Percentiles rank a stretch among this genome's conserved stretches.
phyloP scores from a whole-genome alignment of 2,113 vertebrate genomes.

The Passer montanus region DNA sequence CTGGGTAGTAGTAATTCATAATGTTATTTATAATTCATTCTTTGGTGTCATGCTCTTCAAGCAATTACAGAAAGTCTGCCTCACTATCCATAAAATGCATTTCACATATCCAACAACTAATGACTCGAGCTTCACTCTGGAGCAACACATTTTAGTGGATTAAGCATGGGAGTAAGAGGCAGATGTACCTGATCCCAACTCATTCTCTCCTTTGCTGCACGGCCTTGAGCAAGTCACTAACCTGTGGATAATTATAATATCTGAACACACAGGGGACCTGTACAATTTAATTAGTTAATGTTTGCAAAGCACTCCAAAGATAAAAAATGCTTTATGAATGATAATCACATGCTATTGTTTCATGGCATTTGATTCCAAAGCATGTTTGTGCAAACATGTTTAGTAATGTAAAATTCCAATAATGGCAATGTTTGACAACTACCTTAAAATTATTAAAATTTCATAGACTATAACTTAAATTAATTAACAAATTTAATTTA shows the following conservation, averaged over 20 bases:
- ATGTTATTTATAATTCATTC: constrained; percentile 12
- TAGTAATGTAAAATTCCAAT: not conserved
- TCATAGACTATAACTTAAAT: not conserved
- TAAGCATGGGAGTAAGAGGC: not conserved
- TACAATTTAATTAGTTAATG: constrained; percentile 39
- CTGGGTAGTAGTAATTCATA: not conserved
- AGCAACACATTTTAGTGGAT: not conserved
- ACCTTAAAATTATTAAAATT: not conserved
- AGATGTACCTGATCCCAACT: not conserved
- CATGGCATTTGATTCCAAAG: not conserved
- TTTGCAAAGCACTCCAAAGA: constrained; percentile 20
- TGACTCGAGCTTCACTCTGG: not conserved
- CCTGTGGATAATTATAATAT: not conserved
- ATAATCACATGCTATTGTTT: not conserved
- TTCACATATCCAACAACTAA: not conserved
- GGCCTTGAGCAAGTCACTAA: constrained; percentile 39
- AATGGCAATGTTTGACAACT: not conserved
- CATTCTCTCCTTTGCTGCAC: not conserved
- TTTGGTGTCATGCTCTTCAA: not conserved
- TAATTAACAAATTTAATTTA: not conserved
- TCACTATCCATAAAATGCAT: constrained; percentile 1
- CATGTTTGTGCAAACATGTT: not conserved
- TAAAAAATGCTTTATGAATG: not conserved
- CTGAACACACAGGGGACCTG: not conserved
- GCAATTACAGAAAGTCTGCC: not conserved